Base-by-base conservation (phyloP, 1,140 invertebrate genomes). In the Brachionus rubens region DNA sequence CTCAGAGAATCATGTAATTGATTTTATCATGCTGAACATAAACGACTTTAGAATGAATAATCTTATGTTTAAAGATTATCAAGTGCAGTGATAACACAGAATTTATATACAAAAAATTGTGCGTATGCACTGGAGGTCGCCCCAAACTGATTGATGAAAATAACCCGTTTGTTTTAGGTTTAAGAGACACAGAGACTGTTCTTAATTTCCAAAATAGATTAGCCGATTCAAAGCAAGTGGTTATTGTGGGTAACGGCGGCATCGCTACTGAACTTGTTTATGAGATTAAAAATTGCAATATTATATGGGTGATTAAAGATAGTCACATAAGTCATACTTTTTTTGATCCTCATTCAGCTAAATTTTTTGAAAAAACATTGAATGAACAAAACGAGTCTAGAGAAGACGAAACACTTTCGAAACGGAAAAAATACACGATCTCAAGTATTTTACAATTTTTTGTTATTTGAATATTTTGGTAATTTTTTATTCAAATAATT, bases 261-360 rank as follows among this genome's bases (percentile, higher is more conserved):
- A 76, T 76, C 5, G 75, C 75, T 14, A 76, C 54, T 21, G 75
- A 76, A 62, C 33, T 76, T 5, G 75, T 28, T n/a, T 50, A 95
- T 83, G 92, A 95, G 81, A 88, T 96, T 16, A 86, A 89, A 82
- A 89, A 90, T 21, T 88, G 94, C 67, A 89, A 95, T 80, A 89
- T 97, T 26, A 85, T 95, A 36, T 99, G 96, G 96, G 89, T 91
- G 0, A 90, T 99, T 10, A 94, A 93, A 83, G 92, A 98, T 86
- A 88, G 90, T 78, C 91, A 93, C 78, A 94, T 98, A 79, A 91
- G 91, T 7, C 90, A 92, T 21, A 92, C 92, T 10, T 99, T 97
- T 86, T 88, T 98, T 41, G 96, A 98, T 87, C 89, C 91, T 19
- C 94, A 92, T n/a, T 94, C 94, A 24, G 91, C 93, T 5, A 88